Percentiles rank a stretch among this genome's conserved stretches.
Evolutionary conservation across 53 echinoderm and acorn worm genomes (phyloP).

Genomic region (Antedon mediterranea): DNA sequence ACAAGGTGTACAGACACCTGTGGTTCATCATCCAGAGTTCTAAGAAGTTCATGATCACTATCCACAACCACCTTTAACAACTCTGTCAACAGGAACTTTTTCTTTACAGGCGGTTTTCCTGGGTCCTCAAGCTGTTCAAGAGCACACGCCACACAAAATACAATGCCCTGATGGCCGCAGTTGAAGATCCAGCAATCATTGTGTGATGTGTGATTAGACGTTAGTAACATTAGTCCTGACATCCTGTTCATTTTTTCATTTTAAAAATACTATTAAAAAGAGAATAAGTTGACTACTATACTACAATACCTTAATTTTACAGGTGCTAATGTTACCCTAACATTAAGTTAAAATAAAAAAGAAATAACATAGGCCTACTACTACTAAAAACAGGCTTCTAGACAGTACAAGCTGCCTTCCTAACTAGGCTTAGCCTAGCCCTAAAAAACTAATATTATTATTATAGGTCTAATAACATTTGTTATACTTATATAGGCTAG

Average conservation of each 20-base stretch:
- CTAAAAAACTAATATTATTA: too few species aligned
- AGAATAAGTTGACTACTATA: too few species aligned
- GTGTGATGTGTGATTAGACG: conserved; percentile 46
- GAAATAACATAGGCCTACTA: too few species aligned
- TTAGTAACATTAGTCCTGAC: conserved; percentile 11
- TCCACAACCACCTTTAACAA: conserved; percentile 28
- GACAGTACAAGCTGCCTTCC: too few species aligned
- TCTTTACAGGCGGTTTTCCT: conserved; percentile 38
- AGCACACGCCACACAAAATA: conserved; percentile 60
- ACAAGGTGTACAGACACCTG: conserved; percentile 57
- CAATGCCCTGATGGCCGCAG: conserved; percentile 22
- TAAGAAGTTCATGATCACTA: conserved; percentile 22
- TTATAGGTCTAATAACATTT: too few species aligned
- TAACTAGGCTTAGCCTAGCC: too few species aligned
- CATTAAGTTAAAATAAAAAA: too few species aligned
- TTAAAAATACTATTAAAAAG: neutral
- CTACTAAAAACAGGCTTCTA: too few species aligned
- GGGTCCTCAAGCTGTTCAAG: conserved; percentile 48
- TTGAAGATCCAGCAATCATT: conserved; percentile 47
- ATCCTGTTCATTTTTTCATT: neutral
- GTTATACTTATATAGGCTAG: too few species aligned
- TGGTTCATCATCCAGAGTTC: conserved; percentile 32
- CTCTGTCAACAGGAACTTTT: conserved; percentile 65
- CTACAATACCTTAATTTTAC: too few species aligned
- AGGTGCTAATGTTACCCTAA: too few species aligned